A percentile compares a stretch with the other conserved stretches of the same genome.
Conservation (phyloP, 1,140 invertebrate species). For the Lethrus apterus region DNA sequence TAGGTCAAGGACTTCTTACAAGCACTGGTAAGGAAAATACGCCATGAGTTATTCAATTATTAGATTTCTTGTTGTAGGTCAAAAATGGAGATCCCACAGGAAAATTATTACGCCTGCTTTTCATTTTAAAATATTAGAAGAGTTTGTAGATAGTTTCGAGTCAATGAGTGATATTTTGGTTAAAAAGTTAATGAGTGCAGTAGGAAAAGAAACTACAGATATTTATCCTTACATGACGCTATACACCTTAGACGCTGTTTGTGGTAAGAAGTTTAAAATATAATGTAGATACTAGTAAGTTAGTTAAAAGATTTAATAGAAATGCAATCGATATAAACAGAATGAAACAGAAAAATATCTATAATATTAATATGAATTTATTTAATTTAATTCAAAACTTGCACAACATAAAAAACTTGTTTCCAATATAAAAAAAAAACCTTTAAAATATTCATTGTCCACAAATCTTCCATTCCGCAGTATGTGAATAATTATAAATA, state of each 20-base stretch:
- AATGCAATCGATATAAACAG: too few species aligned
- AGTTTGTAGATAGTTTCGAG: slow-evolving; percentile 67
- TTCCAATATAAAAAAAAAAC: too few species aligned
- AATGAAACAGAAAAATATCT: too few species aligned
- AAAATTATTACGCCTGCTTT: slow-evolving; percentile 78
- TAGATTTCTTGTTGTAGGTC: too few species aligned
- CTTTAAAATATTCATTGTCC: too few species aligned
- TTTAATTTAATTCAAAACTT: too few species aligned
- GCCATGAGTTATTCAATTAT: not conserved
- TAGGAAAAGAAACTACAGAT: slow-evolving; percentile 45
- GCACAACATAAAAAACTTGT: too few species aligned
- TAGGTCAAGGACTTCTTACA: slow-evolving; percentile 44
- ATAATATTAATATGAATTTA: too few species aligned
- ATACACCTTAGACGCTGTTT: slow-evolving; percentile 69
- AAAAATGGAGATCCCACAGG: slow-evolving; percentile 55
- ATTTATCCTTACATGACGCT: slow-evolving; percentile 58
- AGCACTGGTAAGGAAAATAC: slow-evolving; percentile 51
- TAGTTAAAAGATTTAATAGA: too few species aligned
- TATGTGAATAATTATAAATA: too few species aligned
- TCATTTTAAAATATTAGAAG: slow-evolving; percentile 76
- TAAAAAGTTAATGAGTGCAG: slow-evolving; percentile 46
- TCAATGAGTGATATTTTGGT: slow-evolving; percentile 54
- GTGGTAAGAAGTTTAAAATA: slow-evolving; percentile 48
- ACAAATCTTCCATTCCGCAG: too few species aligned
- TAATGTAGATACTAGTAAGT: slow-evolving; percentile 17